Percentiles rank a stretch among this genome's conserved stretches.
These are phyloP conservation scores for Sorex araneus DNA, from an alignment of 2,113 vertebrate genomes.

Conservation along the genomic window DNA sequence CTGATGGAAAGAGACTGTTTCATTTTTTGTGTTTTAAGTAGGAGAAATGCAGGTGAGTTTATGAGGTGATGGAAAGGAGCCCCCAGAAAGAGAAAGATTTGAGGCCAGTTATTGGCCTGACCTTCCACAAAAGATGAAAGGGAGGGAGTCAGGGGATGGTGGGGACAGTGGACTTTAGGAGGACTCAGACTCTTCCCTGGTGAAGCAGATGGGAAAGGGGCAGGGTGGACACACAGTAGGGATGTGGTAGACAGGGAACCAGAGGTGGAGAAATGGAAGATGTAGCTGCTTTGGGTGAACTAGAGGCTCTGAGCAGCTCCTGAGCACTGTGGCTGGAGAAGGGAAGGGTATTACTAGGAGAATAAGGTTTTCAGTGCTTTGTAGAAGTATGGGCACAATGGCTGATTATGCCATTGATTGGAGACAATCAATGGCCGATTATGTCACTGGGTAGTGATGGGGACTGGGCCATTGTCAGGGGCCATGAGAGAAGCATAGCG, in stretches of 20 bases:
- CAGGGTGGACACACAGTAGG: neutral
- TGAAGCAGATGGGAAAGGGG: neutral
- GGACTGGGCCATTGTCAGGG: neutral
- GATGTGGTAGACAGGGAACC: neutral
- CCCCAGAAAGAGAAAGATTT: neutral
- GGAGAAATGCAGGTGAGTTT: neutral
- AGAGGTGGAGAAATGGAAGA: neutral
- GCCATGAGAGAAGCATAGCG: neutral
- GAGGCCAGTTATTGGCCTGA: neutral
- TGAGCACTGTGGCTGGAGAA: neutral
- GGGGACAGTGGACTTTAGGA: neutral
- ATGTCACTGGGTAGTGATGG: neutral
- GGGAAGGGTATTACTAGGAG: neutral
- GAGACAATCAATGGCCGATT: too few relatives aligned
- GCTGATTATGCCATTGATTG: too few relatives aligned
- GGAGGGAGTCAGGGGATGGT: neutral
- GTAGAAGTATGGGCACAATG: neutral
- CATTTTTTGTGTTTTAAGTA: neutral
- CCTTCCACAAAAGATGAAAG: neutral
- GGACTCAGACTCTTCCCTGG: neutral
- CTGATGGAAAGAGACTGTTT: conserved; percentile 1
- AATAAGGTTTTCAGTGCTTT: neutral
- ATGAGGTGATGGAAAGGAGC: neutral
- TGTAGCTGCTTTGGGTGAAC: neutral
- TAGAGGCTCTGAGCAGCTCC: neutral